phyloP scores from a whole-genome alignment of 2,113 vertebrate genomes.

The Chamaetylas fuelleborni region DNA sequence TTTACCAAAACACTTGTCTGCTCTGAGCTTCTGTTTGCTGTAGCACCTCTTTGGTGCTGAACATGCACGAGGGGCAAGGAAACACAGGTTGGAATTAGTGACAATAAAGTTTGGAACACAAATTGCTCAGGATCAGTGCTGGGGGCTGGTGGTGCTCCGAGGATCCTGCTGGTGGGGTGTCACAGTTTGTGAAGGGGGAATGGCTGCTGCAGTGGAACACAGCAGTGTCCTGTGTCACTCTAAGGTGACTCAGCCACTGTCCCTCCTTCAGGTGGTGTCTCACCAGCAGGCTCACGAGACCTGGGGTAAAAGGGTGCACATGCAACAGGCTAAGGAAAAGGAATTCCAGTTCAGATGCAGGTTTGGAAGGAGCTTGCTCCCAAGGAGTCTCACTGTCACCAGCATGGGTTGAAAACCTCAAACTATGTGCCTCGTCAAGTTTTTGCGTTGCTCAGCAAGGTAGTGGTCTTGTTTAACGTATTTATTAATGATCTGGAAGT shows the following conservation, averaged over 20 bases:
- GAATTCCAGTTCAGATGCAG: not conserved
- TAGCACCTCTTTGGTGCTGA: not conserved
- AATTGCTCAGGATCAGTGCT: not conserved
- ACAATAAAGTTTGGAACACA: not conserved
- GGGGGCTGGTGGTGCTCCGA: fast-evolving
- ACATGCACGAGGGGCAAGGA: fast-evolving
- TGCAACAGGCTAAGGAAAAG: not conserved
- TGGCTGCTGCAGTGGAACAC: not conserved
- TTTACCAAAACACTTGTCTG: not conserved
- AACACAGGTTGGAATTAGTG: not conserved
- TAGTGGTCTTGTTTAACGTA: slow-evolving; percentile 5
- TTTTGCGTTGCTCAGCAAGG: slow-evolving; percentile 29
- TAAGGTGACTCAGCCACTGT: not conserved
- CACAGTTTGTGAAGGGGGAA: not conserved
- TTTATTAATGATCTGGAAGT: slow-evolving; percentile 57
- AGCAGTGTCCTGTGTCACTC: not conserved
- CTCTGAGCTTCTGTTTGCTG: not conserved
- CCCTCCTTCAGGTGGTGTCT: not conserved
- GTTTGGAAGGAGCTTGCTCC: not conserved
- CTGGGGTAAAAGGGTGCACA: not conserved
- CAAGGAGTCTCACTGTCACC: not conserved
- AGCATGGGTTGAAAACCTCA: not conserved
- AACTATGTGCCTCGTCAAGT: not conserved
- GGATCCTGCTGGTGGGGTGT: not conserved
- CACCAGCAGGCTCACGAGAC: not conserved